Percentiles rank a stretch among this genome's conserved stretches.
These are phyloP conservation scores for Cisticola juncidis DNA, from an alignment of 2,113 vertebrate species.

Conservation along the genomic window DNA sequence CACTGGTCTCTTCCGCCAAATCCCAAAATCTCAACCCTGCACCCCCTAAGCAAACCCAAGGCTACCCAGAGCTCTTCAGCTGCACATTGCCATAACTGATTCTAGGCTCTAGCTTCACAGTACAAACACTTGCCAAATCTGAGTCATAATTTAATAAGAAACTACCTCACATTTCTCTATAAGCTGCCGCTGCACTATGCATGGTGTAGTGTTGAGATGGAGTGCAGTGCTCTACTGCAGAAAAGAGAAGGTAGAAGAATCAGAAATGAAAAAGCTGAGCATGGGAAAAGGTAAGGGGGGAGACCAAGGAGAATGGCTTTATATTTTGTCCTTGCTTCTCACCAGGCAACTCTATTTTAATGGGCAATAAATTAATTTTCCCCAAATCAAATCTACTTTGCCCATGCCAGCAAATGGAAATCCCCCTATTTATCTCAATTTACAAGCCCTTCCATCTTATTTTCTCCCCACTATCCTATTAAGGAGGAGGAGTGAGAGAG, in stretches of 20 bases:
- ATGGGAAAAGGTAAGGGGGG: background rate
- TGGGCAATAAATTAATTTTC: background rate
- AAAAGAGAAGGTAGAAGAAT: background rate
- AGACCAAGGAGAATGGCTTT: background rate
- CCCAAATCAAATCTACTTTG: background rate
- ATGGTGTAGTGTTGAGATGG: rapidly evolving
- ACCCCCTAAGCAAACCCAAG: rapidly evolving
- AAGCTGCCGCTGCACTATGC: background rate
- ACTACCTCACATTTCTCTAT: background rate
- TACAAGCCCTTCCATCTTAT: background rate
- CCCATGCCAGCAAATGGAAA: background rate
- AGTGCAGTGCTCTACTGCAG: too few species aligned
- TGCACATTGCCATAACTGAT: background rate
- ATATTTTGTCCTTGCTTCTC: background rate
- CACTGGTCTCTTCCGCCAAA: background rate
- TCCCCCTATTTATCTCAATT: background rate
- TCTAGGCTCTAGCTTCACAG: background rate
- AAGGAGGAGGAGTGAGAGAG: background rate
- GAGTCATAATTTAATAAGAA: background rate
- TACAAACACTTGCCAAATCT: background rate
- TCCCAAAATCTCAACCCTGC: rapidly evolving
- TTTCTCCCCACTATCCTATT: background rate
- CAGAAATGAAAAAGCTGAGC: background rate
- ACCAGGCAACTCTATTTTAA: background rate
- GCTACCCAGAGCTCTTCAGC: background rate